Conservation (phyloP, 2,797 vertebrate genomes). For the Miichthys miiuy region DNA sequence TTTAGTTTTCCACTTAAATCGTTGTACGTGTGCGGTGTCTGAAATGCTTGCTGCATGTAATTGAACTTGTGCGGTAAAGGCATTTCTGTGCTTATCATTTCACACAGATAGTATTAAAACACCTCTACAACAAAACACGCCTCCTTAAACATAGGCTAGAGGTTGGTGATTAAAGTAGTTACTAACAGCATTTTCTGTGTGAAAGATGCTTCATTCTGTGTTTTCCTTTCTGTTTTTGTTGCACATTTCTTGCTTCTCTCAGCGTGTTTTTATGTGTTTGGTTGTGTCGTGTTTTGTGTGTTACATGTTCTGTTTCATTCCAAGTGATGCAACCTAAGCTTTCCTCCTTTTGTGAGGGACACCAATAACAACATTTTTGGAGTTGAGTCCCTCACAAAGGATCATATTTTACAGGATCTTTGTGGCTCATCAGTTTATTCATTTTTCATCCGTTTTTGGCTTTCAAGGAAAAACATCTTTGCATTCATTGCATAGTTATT, state of each 20-base stretch:
- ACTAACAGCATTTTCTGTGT: conserved; percentile 41
- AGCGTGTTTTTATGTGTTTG: conserved; percentile 11
- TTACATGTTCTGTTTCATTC: not conserved
- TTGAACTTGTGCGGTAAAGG: conserved; percentile 6
- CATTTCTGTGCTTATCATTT: conserved; percentile 32
- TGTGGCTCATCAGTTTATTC: not conserved
- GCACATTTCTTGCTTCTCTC: conserved; percentile 31
- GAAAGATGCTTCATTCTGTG: conserved; percentile 9
- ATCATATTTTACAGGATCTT: not conserved
- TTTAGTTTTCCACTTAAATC: conserved; percentile 4
- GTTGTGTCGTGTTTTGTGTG: too few relatives aligned
- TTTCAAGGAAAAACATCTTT: not conserved
- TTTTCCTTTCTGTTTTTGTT: conserved; percentile 35
- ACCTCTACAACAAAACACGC: too few relatives aligned
- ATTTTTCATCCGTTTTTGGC: not conserved
- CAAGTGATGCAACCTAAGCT: not conserved
- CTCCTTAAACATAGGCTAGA: not conserved
- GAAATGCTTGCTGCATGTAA: conserved; percentile 55
- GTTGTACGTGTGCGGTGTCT: conserved; percentile 21
- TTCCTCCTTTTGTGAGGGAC: not conserved
- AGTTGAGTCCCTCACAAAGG: not conserved
- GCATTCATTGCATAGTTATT: not conserved
- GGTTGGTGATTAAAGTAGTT: not conserved
- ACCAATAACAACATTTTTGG: not conserved
- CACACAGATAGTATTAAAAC: not conserved